These are phyloP conservation scores for Meganola albula DNA, from an alignment of 2,888 invertebrate species.

Conservation along the genomic window DNA sequence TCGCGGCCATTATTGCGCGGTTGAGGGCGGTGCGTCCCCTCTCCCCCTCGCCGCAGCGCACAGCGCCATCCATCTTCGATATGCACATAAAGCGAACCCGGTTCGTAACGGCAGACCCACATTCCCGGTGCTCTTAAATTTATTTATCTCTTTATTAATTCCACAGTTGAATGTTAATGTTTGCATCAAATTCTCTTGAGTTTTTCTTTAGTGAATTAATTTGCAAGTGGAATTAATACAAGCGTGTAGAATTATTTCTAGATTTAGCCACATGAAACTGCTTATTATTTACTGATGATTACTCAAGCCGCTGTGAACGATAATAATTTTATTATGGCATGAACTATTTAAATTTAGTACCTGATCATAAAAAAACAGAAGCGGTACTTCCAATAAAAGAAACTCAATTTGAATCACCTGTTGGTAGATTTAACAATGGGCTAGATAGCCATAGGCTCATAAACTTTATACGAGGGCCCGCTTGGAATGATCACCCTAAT, in stretches of 20 bases:
- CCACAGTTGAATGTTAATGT: conserved; percentile 68
- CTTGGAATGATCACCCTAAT: conserved; percentile 54
- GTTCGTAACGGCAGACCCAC: conserved; percentile 73
- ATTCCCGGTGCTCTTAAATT: conserved; percentile 74
- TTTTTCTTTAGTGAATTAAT: conserved; percentile 20
- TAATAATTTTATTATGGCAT: no score
- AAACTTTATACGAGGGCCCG: conserved; percentile 40
- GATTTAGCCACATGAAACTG: conserved; percentile 1
- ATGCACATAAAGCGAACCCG: conserved; percentile 76
- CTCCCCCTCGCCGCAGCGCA: conserved; percentile 37
- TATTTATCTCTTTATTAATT: conserved; percentile 78
- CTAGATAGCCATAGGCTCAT: conserved; percentile 42
- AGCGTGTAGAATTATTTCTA: no score
- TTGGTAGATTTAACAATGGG: conserved; percentile 42
- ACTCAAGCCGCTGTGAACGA: no score
- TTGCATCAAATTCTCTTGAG: conserved; percentile 40
- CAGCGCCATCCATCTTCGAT: conserved; percentile 73
- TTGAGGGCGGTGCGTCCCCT: conserved; percentile 41
- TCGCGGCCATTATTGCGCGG: conserved; percentile 67
- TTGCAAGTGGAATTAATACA: conserved; percentile 17
- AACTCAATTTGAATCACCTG: conserved; percentile 58
- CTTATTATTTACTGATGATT: no score
- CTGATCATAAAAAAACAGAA: conserved; percentile 28
- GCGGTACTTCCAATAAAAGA: conserved; percentile 28
- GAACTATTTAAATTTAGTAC: no score